phyloP scores from a whole-genome alignment of 1,140 invertebrate species.

The Meloidogyne exigua region DNA sequence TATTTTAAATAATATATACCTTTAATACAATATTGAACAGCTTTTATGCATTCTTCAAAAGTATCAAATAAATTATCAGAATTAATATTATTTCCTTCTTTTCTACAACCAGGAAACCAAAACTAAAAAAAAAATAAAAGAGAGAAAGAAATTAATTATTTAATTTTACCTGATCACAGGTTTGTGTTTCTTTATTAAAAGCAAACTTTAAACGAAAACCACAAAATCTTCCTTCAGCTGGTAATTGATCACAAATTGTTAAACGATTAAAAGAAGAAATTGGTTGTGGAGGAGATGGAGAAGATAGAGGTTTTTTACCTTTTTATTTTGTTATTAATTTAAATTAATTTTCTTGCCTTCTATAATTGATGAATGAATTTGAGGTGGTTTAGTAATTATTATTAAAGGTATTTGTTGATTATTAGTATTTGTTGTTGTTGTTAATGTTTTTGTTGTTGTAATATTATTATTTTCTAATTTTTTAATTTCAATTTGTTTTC shows the following conservation, averaged over 20 bases:
- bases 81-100: constrained; percentile 50
- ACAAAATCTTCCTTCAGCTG: constrained; percentile 56
- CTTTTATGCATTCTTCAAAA: constrained; percentile 39
- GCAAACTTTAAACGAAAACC: constrained; percentile 55
- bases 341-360: neutral
- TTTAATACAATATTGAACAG: constrained; percentile 42
- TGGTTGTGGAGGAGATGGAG: neutral
- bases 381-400: neutral
- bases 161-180: constrained; percentile 44
- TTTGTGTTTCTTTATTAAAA: constrained; percentile 51
- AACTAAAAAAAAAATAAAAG: constrained; percentile 27
- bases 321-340: constrained; percentile 12
- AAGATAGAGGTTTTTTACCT: neutral
- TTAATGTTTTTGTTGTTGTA: neutral
- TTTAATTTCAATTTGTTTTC: constrained; percentile 21
- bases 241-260: constrained; percentile 46
- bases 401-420: neutral
- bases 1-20: neutral
- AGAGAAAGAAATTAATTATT: too few species aligned
- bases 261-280: neutral
- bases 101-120: constrained; percentile 61
- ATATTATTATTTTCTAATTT: neutral
- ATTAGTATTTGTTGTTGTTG: neutral
- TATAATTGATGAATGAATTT: neutral
- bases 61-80: constrained; percentile 55